Evolutionary conservation across 1,140 invertebrate species (phyloP), one percentile per base, ranked within the genome.

Genomic region (Drosophila orosa): DNA sequence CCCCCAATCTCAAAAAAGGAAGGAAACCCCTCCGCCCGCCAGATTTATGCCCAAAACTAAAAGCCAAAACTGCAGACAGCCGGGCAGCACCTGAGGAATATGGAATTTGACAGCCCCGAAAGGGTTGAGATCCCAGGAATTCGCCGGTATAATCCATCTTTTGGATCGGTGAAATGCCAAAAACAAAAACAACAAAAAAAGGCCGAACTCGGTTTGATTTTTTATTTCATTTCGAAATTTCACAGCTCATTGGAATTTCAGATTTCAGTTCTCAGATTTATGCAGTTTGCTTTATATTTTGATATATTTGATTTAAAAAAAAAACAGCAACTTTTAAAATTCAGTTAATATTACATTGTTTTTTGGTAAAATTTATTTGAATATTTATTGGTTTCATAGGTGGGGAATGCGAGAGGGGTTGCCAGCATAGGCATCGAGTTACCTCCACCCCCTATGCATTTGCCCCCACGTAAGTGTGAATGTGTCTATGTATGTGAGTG

Each of bases 391-490:
- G 15, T 10, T 25, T 35, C n/a, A 25, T 5, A 10, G 45, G 4
- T 15, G 29, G 15, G 15, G 12, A 19, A 12, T 17, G 8, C 31
- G 0, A 27, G 17, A 10, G 59, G 58, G 31, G n/a, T 19, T 37
- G 45, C 12, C 31, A 40, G 15, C 60, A 52, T n/a, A 67, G 72
- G 48, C 44, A 54, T 80, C 58, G 56, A 81, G 79, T 78, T 67
- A 37, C 57, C 73, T 42, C 56, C 55, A 4, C 19, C 19, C 29
- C 48, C 3, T 66, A 37, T 60, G 57, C 37, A 57, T 35, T 7
- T 35, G 37, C 39, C 13, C 42, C 5, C 42, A 25, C 27, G 15
- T 52, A 29, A 24, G 33, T 9, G 39, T 19, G 63, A 59, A 35
- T 54, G 35, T 39, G 50, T 47, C 35, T 57, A 45, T 67, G 60